Evolutionary conservation across 2,113 vertebrate species (phyloP).

Genomic region (Burhinus oedicnemus): DNA sequence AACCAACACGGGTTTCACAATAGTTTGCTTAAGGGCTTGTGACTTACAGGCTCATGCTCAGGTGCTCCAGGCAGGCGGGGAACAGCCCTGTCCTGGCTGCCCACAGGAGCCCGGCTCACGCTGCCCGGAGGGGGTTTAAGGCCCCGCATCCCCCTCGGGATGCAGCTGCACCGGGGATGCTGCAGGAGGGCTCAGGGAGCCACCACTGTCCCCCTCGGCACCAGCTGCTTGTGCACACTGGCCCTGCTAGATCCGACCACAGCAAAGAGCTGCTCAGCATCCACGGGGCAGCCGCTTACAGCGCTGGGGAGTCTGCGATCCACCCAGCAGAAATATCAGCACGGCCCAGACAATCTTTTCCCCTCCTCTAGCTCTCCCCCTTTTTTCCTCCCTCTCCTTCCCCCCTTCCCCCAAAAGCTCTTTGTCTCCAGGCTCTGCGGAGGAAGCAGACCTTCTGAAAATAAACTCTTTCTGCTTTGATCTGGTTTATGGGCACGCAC

Average conservation of each 20-base stretch:
- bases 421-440: conserved; percentile 53
- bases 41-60: background rate
- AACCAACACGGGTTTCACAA: conserved; percentile 24
- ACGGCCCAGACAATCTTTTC: fast-evolving
- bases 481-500: conserved; percentile 77
- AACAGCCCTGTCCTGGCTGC: background rate
- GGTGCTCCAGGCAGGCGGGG: background rate
- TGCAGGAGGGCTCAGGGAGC: fast-evolving
- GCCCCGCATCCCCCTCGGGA: background rate
- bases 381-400: background rate
- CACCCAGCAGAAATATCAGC: background rate
- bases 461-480: conserved; percentile 76
- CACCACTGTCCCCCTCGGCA: fast-evolving
- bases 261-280: background rate
- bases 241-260: fast-evolving
- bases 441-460: conserved; percentile 75
- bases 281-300: background rate
- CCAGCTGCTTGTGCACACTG: fast-evolving
- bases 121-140: background rate
- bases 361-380: background rate
- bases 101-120: fast-evolving
- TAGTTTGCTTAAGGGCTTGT: conserved; percentile 45
- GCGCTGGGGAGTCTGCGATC: fast-evolving
- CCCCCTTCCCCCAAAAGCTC: conserved; percentile 14
- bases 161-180: background rate